Evolutionary conservation across 2,888 invertebrate species (phyloP).

Genomic region (Dryomyza anilis): DNA sequence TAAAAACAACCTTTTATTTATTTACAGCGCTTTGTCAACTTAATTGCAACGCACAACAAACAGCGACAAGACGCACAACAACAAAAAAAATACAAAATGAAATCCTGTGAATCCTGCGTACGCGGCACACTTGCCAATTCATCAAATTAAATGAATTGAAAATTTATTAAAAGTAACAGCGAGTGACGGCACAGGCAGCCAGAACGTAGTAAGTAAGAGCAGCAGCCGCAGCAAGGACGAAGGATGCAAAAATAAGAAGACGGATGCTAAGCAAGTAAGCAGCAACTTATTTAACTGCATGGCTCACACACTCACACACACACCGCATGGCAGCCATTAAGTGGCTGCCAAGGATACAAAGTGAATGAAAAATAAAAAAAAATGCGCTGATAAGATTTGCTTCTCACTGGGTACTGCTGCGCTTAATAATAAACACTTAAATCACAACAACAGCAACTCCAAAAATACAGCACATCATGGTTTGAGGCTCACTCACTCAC

Average conservation of each 20-base stretch:
- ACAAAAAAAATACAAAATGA: not conserved
- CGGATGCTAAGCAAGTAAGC: constrained; percentile 10
- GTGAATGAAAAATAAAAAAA: not conserved
- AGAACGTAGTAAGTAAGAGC: not conserved
- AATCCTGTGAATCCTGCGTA: not conserved
- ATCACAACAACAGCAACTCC: not conserved
- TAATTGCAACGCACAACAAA: too few species aligned
- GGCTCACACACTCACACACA: not conserved
- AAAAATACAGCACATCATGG: not conserved
- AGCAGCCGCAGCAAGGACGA: too few species aligned
- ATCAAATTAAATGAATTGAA: constrained; percentile 28
- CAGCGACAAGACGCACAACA: not conserved
- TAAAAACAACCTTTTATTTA: too few species aligned
- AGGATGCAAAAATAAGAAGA: not conserved
- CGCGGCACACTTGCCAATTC: not conserved
- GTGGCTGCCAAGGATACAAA: not conserved
- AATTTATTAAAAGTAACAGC: constrained; percentile 31
- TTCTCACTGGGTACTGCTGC: not conserved
- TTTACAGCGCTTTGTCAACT: too few species aligned
- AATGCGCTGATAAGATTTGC: not conserved
- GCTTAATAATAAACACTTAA: not conserved
- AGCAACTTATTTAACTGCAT: not conserved
- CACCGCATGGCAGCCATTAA: not conserved
- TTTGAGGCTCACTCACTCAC: constrained; percentile 62
- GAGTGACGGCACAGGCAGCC: not conserved